phyloP scores from a whole-genome alignment of 2,113 vertebrate genomes.

The Oophaga pumilio region DNA sequence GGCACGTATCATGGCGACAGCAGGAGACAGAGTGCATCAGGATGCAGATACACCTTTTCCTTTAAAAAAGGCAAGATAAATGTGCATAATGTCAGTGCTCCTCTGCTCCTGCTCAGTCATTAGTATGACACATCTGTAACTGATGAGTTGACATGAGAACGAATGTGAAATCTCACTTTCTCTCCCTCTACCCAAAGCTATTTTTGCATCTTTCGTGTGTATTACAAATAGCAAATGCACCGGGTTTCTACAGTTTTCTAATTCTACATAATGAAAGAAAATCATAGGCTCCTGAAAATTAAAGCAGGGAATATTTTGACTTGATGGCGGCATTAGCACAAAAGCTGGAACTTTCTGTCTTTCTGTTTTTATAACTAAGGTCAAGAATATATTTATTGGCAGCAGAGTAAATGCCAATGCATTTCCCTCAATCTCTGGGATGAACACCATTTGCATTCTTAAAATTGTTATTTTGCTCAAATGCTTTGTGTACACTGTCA shows the following conservation, averaged over 20 bases:
- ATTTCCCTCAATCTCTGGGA: constrained; percentile 63
- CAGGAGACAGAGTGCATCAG: constrained; percentile 69
- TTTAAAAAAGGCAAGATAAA: constrained; percentile 70
- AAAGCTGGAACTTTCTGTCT: constrained; percentile 58
- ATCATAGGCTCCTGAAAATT: constrained; percentile 59
- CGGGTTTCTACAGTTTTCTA: constrained; percentile 60
- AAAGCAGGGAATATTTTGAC: constrained; percentile 62
- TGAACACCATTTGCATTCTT: constrained; percentile 61
- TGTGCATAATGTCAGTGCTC: constrained; percentile 70
- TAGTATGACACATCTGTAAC: constrained; percentile 73
- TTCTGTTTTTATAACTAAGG: constrained; percentile 59
- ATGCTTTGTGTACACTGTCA: constrained; percentile 55
- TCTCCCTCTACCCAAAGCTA: constrained; percentile 60
- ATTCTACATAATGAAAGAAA: constrained; percentile 66
- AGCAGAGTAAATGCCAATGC: constrained; percentile 62
- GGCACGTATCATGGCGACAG: constrained; percentile 64
- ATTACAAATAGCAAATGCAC: constrained; percentile 60
- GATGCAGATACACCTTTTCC: constrained; percentile 71
- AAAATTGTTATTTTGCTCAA: constrained; percentile 62
- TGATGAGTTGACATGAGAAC: constrained; percentile 73
- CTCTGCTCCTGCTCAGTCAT: constrained; percentile 69
- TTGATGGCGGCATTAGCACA: constrained; percentile 64
- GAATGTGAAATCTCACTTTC: constrained; percentile 64
- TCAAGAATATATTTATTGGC: constrained; percentile 67
- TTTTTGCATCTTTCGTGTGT: constrained; percentile 66